Percentiles rank a stretch among this genome's conserved stretches.
Evolutionary conservation across 2,888 invertebrate species (phyloP).

Genomic region (Chymomyza amoena): DNA sequence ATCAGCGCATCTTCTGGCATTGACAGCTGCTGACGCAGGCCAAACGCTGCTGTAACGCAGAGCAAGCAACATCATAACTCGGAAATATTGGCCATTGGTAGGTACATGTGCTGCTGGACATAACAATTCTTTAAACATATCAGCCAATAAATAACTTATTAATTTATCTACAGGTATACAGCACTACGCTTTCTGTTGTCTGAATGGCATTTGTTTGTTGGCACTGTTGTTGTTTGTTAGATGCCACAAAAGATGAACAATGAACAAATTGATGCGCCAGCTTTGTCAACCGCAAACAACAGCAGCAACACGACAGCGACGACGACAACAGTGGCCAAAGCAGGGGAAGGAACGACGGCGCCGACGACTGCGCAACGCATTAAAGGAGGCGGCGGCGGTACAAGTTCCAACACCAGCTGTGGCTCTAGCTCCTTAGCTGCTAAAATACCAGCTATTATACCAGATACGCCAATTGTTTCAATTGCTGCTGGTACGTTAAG

Average conservation of each 20-base stretch:
- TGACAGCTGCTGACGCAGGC: background rate
- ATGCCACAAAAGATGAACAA: constrained; percentile 71
- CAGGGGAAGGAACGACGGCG: constrained; percentile 13
- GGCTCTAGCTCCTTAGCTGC: constrained; percentile 38
- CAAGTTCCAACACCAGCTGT: constrained; percentile 34
- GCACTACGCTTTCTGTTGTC: constrained; percentile 17
- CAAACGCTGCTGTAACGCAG: background rate
- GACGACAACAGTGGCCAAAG: constrained; percentile 25
- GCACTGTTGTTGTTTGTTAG: constrained; percentile 39
- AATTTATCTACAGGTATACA: constrained; percentile 12
- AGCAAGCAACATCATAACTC: background rate
- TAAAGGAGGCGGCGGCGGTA: background rate
- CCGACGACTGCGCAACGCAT: constrained; percentile 24
- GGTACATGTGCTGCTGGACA: background rate
- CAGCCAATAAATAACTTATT: background rate
- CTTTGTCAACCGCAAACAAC: constrained; percentile 46
- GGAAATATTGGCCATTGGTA: background rate
- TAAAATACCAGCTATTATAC: constrained; percentile 61
- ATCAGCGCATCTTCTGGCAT: background rate
- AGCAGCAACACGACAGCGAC: constrained; percentile 15
- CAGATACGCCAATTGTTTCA: constrained; percentile 74
- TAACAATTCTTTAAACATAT: no score
- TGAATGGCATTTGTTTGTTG: constrained; percentile 55
- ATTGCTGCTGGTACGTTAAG: constrained; percentile 74
- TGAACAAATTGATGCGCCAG: constrained; percentile 69